Conservation (phyloP, 2,113 vertebrate genomes). For the Eleginops maclovinus region DNA sequence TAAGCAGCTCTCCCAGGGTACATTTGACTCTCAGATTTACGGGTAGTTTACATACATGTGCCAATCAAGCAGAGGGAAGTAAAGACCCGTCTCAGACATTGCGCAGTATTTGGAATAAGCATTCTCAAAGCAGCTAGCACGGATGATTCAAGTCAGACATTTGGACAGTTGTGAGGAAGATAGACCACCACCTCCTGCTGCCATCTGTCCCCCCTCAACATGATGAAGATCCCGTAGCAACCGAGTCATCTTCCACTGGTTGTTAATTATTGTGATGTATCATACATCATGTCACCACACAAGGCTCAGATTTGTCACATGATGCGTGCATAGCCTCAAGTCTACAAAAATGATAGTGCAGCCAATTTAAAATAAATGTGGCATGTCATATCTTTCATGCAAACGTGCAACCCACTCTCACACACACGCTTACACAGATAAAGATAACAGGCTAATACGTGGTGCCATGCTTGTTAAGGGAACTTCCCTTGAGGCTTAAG, state of each 20-base stretch:
- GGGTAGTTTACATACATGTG: too few species aligned
- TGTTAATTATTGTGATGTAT: neutral
- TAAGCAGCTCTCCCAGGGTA: too few species aligned
- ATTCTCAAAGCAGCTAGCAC: constrained; percentile 4
- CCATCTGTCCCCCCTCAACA: constrained; percentile 30
- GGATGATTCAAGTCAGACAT: constrained; percentile 13
- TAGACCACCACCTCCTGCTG: neutral
- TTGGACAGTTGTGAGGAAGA: neutral
- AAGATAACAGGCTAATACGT: constrained; percentile 51
- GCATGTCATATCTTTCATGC: neutral
- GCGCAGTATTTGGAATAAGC: neutral
- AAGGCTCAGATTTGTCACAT: constrained; percentile 24
- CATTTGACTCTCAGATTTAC: too few species aligned
- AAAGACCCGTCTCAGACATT: too few species aligned
- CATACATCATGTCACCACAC: constrained; percentile 6
- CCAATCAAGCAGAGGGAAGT: too few species aligned
- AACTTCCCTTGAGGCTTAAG: constrained; percentile 55
- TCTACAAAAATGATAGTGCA: neutral
- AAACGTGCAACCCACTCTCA: constrained; percentile 1
- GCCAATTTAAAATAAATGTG: too few species aligned
- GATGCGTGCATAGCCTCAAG: constrained; percentile 6
- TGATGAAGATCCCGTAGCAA: neutral
- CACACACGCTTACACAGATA: constrained; percentile 23
- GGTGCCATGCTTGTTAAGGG: constrained; percentile 56
- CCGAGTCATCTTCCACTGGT: constrained; percentile 25